Base-by-base conservation (phyloP, 2,888 invertebrate species). In the Oscheius sp. region DNA sequence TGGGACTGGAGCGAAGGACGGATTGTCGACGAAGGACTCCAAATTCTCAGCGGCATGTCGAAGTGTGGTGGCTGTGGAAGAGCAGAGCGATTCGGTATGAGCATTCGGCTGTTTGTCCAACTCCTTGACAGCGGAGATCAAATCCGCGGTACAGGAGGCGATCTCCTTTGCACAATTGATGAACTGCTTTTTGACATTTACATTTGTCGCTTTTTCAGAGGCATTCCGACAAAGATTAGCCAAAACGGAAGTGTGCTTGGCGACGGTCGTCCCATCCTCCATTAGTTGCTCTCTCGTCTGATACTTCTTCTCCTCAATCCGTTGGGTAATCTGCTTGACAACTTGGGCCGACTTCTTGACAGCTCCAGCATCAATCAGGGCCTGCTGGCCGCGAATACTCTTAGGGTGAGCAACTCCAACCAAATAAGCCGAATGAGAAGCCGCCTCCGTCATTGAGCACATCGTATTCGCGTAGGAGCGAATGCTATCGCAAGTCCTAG, bases 161-260 rank as follows among this genome's bases (percentile, higher is more conserved):
- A 98, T 95, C 85, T 96, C 95, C 87, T 96, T 95, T 65, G 97
- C 97, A 76, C 94, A 93, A 87, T 96, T 95, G 65, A 98, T 96
- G 88, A 98, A 96, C 88, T 96, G 96, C 34, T 95, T 89, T 89
- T 96, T 96, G 67, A 95, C 95, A 42, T 73, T 78, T 3, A 93
- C 92, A 0, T 95, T 93, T 88, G 90, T 91, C 0, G 95, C 94
- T 86, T 93, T 93, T 75, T 93, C 92, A 33, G 95, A 95, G 0
- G 97, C 96, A 64, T 92, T 91, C 33, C 96, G 91, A 86, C 97
- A 97, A 42, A 95, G 93, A 87, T 95, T 96, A 88, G 97, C 97
- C 61, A 98, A 90, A 6, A 94, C 92, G 75, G 94, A 93, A 0
- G 97, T 96, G 89, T 97, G 95, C 87, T 95, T 95, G 15, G 97